Evolutionary conservation across 1,140 invertebrate genomes (phyloP), one percentile per base, ranked within the genome.

Genomic region (Reticulitermes speratus): DNA sequence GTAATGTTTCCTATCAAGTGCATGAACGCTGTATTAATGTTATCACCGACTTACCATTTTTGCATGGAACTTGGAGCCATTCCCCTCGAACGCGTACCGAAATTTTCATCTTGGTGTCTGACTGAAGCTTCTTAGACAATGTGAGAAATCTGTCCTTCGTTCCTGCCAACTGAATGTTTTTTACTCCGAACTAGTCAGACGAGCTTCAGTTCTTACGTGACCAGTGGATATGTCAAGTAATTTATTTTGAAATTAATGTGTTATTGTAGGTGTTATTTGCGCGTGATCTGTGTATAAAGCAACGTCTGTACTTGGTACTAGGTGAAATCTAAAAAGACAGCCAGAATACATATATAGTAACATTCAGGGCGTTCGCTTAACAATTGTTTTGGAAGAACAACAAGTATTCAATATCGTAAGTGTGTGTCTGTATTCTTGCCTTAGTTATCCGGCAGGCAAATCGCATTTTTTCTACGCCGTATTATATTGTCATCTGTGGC

Each of bases 11-110:
- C 45, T 9, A 48, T 48, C 14, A 12, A 30, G 65, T 6, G 25
- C 45, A 32, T 12, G 44, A 45, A 86, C 9, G 2, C 9, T 48
- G 14, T 48, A 12, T 48, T 32, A 38, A 38, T 38, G 23, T 2
- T 85, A 21, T 30, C 21, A 5, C 19, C 45, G 8, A 30, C 88
- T 89, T 87, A 90, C 92, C 91, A 88, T 92, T 91, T 86, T 91
- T 92, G 89, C 94, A 94, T 9, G 94, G 94, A 14, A 95, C 92
- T 85, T 94, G 93, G 82, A 95, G 91, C 94, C 94, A 95, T 88
- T 94, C 94, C 5, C 93, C 93, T 25, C 93, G 89, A 83, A 95
- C 91, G 86, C 93, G 88, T 45, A 92, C 93, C 16, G 94, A 94
- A 21, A 95, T 89, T 90, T 95, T 95, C 94, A 95, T 95, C 23